Percentiles rank a stretch among this genome's conserved stretches.
These are phyloP conservation scores for Drosophila persimilis DNA, from an alignment of 1,140 invertebrate genomes.

Conservation along the genomic window DNA sequence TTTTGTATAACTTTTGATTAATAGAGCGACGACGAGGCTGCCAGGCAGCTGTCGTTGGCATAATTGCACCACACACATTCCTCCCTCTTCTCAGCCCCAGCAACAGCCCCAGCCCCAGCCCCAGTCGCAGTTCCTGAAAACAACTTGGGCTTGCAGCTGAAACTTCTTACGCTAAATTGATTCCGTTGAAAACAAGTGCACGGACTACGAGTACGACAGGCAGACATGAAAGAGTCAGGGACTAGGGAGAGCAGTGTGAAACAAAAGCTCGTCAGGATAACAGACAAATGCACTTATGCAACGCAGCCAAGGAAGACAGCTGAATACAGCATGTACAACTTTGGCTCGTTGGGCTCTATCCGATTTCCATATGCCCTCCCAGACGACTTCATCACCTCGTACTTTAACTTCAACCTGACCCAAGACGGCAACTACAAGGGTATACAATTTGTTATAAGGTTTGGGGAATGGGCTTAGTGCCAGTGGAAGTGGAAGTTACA, in stretches of 20 bases:
- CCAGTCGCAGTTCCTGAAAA: conserved; percentile 43
- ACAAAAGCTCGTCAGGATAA: conserved; percentile 60
- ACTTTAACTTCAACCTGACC: neutral
- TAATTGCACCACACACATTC: conserved; percentile 63
- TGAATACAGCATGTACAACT: conserved; percentile 49
- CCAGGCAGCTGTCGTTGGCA: conserved; percentile 58
- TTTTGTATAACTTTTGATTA: conserved; percentile 80
- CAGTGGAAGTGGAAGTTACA: conserved; percentile 30
- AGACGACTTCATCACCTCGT: conserved; percentile 8
- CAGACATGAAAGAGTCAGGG: neutral
- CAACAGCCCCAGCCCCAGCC: conserved; percentile 34
- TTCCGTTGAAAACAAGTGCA: conserved; percentile 72
- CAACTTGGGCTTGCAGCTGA: conserved; percentile 43
- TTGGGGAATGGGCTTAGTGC: neutral
- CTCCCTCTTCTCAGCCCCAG: conserved; percentile 41
- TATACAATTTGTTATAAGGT: conserved; percentile 19
- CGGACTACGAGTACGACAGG: conserved; percentile 8
- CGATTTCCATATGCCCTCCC: conserved; percentile 36
- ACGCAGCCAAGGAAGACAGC: conserved; percentile 38
- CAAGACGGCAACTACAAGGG: conserved; percentile 34
- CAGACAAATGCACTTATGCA: conserved; percentile 79
- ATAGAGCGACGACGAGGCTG: conserved; percentile 60
- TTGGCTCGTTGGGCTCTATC: conserved; percentile 16
- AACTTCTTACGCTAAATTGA: conserved; percentile 79
- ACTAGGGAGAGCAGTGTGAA: conserved; percentile 12